Base-by-base conservation (phyloP, 2,113 vertebrate genomes). In the Peucedramus taeniatus region DNA sequence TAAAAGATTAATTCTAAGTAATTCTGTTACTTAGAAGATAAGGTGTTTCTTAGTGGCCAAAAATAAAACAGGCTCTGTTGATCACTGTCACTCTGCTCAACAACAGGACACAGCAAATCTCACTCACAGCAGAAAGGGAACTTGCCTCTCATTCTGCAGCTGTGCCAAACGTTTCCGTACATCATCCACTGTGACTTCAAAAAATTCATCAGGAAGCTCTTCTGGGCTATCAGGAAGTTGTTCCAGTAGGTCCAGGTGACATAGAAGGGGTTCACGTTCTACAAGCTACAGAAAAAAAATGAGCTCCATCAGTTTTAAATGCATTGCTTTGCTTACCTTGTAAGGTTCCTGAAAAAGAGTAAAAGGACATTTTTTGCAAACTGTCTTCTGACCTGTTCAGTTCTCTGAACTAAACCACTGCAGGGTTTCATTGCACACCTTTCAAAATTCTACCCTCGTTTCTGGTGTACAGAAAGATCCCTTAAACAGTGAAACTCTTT, bases 161-260 rank as follows among this genome's bases (percentile, higher is more conserved):
- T 99, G 99, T 18, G 99, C 98, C 83, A 99, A 98, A 76, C 99
- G 99, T 81, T 98, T 99, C 84, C 99, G 97, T 63, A 99, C 98
- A 8, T 99, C 99, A 17, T 99, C 99, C 90, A 99, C 93, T 0
- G 99, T 99, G 93, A 99, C 98, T 81, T 99, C 99, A 70, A 99
- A 99, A 96, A 99, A 99, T 64, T 99, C 99, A 10, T 99, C 99
- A 1, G 99, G 98, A 78, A 99, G 97, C 59, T 99, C 98, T 3
- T 78, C 69, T 2, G 96, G 76, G 61, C 68, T 85, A 87, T 94
- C 81, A 24, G 92, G 75, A 5, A 63, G 78, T 24, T 65, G 94
- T 60, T 97, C 91, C 39, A 97, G 96, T 0, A 97, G 95, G 94
- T 99, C 99, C 42, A 98, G 96, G 95, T 99, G 99, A 97, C 98